Conservation (phyloP, 2,113 vertebrate genomes). For the Silurus glanis region DNA sequence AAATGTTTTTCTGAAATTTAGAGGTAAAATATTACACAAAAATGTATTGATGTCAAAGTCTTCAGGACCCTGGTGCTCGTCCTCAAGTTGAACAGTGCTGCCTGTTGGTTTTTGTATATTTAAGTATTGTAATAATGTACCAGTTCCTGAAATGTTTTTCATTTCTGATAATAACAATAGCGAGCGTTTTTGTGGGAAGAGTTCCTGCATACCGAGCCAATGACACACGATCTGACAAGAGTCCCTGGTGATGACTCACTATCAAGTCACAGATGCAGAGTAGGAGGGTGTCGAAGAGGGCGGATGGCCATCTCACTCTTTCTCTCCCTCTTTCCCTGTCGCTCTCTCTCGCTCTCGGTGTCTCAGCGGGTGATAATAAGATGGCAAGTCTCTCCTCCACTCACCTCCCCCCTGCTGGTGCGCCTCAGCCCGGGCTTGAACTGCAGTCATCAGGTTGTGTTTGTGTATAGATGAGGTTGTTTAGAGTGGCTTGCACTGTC, state of each 20-base stretch:
- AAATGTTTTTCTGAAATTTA: too few relatives aligned
- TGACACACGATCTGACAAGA: constrained; percentile 27
- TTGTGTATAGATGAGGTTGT: constrained; percentile 34
- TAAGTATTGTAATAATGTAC: background rate
- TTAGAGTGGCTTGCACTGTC: constrained; percentile 17
- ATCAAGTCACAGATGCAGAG: constrained; percentile 53
- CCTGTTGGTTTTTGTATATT: background rate
- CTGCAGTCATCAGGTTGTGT: constrained; percentile 43
- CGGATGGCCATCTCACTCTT: constrained; percentile 25
- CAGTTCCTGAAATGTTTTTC: background rate
- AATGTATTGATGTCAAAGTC: too few relatives aligned
- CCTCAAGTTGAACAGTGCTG: background rate
- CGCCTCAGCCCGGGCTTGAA: constrained; percentile 11
- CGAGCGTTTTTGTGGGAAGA: background rate
- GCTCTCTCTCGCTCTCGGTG: background rate
- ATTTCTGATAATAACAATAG: background rate
- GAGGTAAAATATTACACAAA: too few relatives aligned
- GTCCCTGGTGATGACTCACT: constrained; percentile 44
- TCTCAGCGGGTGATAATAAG: constrained; percentile 39
- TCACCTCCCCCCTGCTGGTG: constrained; percentile 23
- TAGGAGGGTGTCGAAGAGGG: constrained; percentile 51
- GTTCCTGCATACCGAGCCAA: constrained; percentile 13
- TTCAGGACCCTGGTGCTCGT: background rate
- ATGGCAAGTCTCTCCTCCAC: constrained; percentile 37
- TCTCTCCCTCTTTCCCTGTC: constrained; percentile 7